phyloP scores from a whole-genome alignment of 2,888 invertebrate genomes.

The Drosophila antonietae region DNA sequence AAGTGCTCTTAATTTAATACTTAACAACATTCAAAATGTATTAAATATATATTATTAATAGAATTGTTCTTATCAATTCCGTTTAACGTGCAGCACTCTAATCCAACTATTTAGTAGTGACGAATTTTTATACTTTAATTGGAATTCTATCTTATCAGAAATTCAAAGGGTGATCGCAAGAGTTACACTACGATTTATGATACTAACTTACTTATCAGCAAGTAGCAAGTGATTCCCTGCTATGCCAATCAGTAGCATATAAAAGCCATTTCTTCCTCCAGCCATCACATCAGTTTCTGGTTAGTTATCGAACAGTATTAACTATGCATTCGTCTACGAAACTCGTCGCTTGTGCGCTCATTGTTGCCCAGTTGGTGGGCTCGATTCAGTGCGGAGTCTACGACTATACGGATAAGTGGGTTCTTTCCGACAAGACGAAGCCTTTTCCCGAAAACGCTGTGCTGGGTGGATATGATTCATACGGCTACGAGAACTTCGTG shows the following conservation, averaged over 20 bases:
- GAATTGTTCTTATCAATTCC: too few relatives aligned
- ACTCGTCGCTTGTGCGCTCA: slow-evolving; percentile 18
- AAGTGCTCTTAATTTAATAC: too few relatives aligned
- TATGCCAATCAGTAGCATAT: not conserved
- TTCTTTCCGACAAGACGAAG: slow-evolving; percentile 8
- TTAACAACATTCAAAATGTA: too few relatives aligned
- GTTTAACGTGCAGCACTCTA: too few relatives aligned
- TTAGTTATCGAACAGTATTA: slow-evolving; percentile 11
- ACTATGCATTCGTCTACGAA: slow-evolving; percentile 41
- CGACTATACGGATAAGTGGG: slow-evolving; percentile 46
- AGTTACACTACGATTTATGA: not conserved
- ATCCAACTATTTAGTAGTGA: too few relatives aligned
- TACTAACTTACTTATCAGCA: not conserved
- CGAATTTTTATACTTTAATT: not conserved
- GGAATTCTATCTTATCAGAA: not conserved
- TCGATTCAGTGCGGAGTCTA: slow-evolving; percentile 43
- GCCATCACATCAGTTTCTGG: slow-evolving; percentile 2
- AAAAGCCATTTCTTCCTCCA: not conserved
- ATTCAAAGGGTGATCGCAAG: not conserved
- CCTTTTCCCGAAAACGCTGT: slow-evolving; percentile 45
- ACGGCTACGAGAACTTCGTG: slow-evolving; percentile 57
- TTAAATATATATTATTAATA: too few relatives aligned
- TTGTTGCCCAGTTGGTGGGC: slow-evolving; percentile 44
- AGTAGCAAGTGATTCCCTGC: not conserved
- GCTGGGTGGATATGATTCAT: slow-evolving; percentile 47